Base-by-base conservation (phyloP, 1,140 invertebrate species). In the Trigoniulus corallinus region DNA sequence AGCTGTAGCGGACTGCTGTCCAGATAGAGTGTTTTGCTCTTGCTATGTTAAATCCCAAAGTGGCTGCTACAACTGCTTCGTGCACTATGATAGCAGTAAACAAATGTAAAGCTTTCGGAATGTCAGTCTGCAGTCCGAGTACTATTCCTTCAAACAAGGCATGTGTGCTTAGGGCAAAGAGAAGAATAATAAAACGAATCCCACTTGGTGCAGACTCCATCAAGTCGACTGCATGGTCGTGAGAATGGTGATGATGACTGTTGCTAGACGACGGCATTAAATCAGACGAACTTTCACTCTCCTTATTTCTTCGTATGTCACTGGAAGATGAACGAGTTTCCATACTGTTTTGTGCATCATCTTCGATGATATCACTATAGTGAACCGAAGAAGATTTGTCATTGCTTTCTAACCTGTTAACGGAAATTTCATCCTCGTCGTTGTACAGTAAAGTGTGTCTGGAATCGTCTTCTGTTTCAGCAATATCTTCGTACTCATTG, bases 111-210 rank as follows among this genome's bases (percentile, higher is more conserved):
- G 67, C 63, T 48, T 58, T 60, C 10, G 52, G 48, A 12, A 44
- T 44, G 34, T 58, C 52, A 20, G 54, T 63, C 48, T 68, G 64
- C 15, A 71, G 58, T 15, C 68, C 68, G 15, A 70, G 53, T 13
- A 69, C 66, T 21, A 72, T 53, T 29, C 68, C 68, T 62, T 71
- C 68, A 52, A 70, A 71, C 13, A 71, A 46, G 2, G 66, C 68
- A 55, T 70, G 68, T 37, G 68, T 51, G 21, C 67, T 63, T 7
- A 68, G 56, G 7, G 66, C 67, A 23, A 69, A 51, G 20, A 68
- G 52, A 4, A 70, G 54, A n/a, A 70, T 48, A 26, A 67, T 53
- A 50, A 63, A 64, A 10, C 58, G 47, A 10, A 68, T 45, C 7
- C 57, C 51, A 12, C 46, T 49, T n/a, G 37, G 51, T 25, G 18